Percentiles rank a stretch among this genome's conserved stretches.
phyloP scores from a whole-genome alignment of 2,113 vertebrate genomes.

The Clinocottus analis region DNA sequence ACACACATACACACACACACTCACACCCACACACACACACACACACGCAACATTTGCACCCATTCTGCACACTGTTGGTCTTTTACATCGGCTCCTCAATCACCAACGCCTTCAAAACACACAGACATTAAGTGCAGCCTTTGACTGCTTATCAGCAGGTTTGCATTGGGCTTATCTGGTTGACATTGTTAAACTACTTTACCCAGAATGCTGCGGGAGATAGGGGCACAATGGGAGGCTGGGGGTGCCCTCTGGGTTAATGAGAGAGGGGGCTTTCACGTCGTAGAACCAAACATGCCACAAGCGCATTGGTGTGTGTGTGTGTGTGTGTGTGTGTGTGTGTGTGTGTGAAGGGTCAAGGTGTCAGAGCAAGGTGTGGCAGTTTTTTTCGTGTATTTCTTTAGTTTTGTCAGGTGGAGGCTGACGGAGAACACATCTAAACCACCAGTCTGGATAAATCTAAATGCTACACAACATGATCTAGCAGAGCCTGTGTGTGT shows the following conservation, averaged over 20 bases:
- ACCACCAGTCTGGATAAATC: conserved; percentile 4
- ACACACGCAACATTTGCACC: conserved; percentile 20
- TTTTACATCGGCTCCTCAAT: conserved; percentile 72
- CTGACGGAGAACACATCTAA: conserved; percentile 29
- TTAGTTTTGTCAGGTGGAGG: conserved; percentile 3
- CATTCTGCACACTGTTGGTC: conserved; percentile 58
- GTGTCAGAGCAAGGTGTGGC: conserved; percentile 57
- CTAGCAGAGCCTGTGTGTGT: neutral
- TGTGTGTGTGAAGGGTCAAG: conserved; percentile 57
- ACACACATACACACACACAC: conserved; percentile 28
- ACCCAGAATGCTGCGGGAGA: conserved; percentile 81
- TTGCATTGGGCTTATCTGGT: conserved; percentile 81
- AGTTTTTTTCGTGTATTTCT: conserved; percentile 22
- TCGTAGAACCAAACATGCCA: conserved; percentile 70
- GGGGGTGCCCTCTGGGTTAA: conserved; percentile 77
- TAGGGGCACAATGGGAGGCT: conserved; percentile 77
- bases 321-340: conserved; percentile 21
- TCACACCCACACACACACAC: conserved; percentile 34
- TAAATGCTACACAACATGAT: neutral
- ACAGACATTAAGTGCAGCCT: conserved; percentile 80
- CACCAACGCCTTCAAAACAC: conserved; percentile 77
- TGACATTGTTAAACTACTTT: conserved; percentile 85
- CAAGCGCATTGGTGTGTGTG: conserved; percentile 39
- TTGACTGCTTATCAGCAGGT: conserved; percentile 79
- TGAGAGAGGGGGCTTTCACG: conserved; percentile 76